Evolutionary conservation across 2,797 vertebrate species (phyloP).

Genomic region (Malurus splendens): DNA sequence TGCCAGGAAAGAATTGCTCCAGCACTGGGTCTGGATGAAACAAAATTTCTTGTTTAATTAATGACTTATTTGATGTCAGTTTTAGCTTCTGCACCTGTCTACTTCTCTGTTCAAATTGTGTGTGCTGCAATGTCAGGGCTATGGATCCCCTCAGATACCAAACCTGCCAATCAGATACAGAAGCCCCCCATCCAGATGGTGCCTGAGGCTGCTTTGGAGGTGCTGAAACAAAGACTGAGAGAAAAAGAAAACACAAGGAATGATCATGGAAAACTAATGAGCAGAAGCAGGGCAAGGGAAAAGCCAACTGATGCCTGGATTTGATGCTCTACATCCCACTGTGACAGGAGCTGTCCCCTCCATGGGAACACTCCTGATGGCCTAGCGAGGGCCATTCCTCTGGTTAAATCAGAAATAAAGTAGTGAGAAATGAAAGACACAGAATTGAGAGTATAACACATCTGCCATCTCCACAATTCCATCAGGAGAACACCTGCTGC

Average conservation of each 20-base stretch:
- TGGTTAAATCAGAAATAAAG: background rate
- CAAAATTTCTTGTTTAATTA: background rate
- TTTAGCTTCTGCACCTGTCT: background rate
- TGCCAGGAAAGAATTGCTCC: background rate
- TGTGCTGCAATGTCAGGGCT: background rate
- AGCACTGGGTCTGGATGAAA: background rate
- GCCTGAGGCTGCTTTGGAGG: background rate
- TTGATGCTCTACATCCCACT: fast-evolving
- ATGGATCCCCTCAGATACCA: background rate
- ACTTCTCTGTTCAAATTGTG: background rate
- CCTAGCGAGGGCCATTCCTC: background rate
- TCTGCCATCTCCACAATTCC: background rate
- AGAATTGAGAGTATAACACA: background rate
- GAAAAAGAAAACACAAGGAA: background rate
- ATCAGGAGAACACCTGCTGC: background rate
- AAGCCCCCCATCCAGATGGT: background rate
- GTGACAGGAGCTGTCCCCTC: background rate
- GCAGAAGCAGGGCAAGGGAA: background rate
- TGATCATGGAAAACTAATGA: background rate
- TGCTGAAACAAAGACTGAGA: background rate
- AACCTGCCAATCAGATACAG: background rate
- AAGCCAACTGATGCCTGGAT: background rate
- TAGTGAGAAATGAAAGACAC: background rate
- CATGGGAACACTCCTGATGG: background rate
- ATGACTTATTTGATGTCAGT: background rate